Percentiles rank a stretch among this genome's conserved stretches.
Conservation (phyloP, 2,113 vertebrate genomes). For the Engystomops pustulosus region DNA sequence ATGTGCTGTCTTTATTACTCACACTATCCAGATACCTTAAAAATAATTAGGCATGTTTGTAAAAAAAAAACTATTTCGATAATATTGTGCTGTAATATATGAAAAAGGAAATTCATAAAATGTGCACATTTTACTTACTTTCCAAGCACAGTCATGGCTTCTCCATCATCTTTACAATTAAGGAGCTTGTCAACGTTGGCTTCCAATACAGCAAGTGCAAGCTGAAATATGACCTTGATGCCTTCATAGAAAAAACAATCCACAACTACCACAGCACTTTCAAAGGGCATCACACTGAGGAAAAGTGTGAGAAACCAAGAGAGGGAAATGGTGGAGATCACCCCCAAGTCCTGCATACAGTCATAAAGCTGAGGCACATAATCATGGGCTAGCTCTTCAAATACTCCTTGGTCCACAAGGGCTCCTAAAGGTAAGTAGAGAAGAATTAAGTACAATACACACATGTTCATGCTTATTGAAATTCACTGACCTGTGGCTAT, state of each 20-base stretch:
- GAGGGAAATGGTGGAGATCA: slow-evolving; percentile 97
- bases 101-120: too few relatives aligned
- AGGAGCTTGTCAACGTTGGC: slow-evolving; percentile 94
- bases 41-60: too few relatives aligned
- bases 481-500: not conserved
- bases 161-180: slow-evolving; percentile 96
- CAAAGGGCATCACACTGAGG: slow-evolving; percentile 97
- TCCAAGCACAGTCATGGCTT: slow-evolving; percentile 97
- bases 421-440: slow-evolving; percentile 78
- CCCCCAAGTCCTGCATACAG: slow-evolving; percentile 97
- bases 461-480: not conserved
- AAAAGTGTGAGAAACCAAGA: slow-evolving; percentile 99
- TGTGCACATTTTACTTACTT: too few relatives aligned
- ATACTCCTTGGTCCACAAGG: slow-evolving; percentile 96
- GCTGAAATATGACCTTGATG: slow-evolving; percentile 98
- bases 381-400: slow-evolving; percentile 93
- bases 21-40: slow-evolving; percentile 94
- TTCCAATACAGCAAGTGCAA: slow-evolving; percentile 93
- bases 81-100: not conserved
- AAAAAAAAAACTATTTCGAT: too few relatives aligned
- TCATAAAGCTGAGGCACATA: slow-evolving; percentile 96
- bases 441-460: not conserved
- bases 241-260: slow-evolving; percentile 99
- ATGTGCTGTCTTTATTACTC: slow-evolving; percentile 96
- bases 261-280: slow-evolving; percentile 96